A percentile compares a stretch with the other conserved stretches of the same genome.
phyloP scores from a whole-genome alignment of 1,140 invertebrate species.

The Whitmania pigra region DNA sequence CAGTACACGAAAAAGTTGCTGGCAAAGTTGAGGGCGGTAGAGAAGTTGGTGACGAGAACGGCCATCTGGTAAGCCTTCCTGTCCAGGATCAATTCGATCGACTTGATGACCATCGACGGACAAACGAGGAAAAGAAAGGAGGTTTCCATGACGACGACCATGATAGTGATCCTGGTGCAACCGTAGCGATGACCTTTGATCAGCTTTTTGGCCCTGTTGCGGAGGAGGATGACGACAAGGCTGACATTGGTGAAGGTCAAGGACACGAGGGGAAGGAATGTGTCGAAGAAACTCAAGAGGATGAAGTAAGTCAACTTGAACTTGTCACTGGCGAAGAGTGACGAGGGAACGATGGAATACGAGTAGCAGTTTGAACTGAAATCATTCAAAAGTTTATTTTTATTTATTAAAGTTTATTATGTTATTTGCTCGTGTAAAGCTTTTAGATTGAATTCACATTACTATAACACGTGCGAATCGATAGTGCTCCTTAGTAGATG shows the following conservation, averaged over 20 bases:
- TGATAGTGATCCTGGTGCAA: constrained; percentile 16
- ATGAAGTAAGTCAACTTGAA: constrained; percentile 14
- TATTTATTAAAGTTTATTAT: too few species aligned
- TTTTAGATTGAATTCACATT: too few species aligned
- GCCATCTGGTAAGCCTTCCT: constrained; percentile 1
- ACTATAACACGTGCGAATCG: too few species aligned
- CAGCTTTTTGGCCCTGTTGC: constrained; percentile 1
- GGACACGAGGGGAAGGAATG: constrained; percentile 18
- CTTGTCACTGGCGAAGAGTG: neutral
- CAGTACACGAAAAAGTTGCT: constrained; percentile 25
- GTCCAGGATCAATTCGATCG: constrained; percentile 5
- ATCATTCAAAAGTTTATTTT: neutral
- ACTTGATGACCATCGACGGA: constrained; percentile 21
- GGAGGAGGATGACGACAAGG: constrained; percentile 18
- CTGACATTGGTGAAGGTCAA: constrained; percentile 20
- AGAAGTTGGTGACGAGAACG: constrained; percentile 20
- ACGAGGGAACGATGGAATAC: neutral
- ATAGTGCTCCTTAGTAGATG: too few species aligned
- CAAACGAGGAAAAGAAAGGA: constrained; percentile 21
- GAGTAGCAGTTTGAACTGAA: constrained; percentile 9
- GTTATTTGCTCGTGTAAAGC: too few species aligned
- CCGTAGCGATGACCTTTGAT: neutral
- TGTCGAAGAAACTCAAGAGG: constrained; percentile 20
- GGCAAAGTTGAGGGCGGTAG: constrained; percentile 20
- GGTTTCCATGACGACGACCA: constrained; percentile 15